These are phyloP conservation scores for Peromyscus aztecus DNA, from an alignment of 2,797 vertebrate species.

Conservation along the genomic window DNA sequence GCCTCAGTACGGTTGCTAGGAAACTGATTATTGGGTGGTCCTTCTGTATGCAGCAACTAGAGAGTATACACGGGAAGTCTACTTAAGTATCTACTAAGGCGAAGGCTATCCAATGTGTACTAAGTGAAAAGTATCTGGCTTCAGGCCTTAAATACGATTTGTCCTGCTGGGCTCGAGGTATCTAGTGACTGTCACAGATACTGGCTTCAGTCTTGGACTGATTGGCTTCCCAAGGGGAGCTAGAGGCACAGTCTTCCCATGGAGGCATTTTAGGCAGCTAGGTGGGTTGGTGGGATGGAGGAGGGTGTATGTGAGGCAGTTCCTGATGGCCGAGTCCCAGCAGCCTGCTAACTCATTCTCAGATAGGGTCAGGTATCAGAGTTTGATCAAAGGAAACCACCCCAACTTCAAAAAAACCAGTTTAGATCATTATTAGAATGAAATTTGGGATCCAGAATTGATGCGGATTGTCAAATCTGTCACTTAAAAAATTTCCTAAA, in stretches of 20 bases:
- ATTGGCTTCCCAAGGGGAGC: neutral
- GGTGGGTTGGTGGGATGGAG: neutral
- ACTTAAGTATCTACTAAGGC: neutral
- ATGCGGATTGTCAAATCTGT: neutral
- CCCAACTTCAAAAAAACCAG: neutral
- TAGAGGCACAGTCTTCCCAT: neutral
- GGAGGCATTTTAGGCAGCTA: neutral
- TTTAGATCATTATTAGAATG: conserved; percentile 13
- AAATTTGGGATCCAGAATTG: neutral
- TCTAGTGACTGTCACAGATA: neutral
- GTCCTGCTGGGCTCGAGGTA: neutral
- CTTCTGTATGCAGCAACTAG: neutral
- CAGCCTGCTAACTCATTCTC: neutral
- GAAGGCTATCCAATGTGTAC: neutral
- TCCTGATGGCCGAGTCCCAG: neutral
- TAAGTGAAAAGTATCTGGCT: neutral
- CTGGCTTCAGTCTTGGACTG: neutral
- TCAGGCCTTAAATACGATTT: neutral
- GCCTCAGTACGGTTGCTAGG: neutral
- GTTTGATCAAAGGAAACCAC: neutral
- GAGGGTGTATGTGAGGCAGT: no score
- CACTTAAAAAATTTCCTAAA: neutral
- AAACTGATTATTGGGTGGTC: neutral
- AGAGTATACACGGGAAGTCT: neutral
- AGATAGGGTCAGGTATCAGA: neutral